Evolutionary conservation across 2,888 invertebrate genomes (phyloP).

Genomic region (Mesorhabditis belari): DNA sequence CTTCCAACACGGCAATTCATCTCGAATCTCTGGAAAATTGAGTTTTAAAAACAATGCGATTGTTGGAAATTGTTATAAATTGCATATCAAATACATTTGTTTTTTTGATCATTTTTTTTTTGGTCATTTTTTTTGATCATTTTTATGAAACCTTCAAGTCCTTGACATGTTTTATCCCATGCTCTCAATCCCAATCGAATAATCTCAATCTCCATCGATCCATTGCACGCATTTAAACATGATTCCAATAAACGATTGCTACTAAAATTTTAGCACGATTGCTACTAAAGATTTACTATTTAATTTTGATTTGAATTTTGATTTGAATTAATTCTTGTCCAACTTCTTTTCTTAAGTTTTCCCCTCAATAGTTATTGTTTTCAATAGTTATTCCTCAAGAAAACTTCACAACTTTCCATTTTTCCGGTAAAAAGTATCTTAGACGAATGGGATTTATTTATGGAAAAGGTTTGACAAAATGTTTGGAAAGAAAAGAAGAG

Average conservation of each 20-base stretch:
- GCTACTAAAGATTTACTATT: too few species aligned
- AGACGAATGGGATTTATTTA: not conserved
- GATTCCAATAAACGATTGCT: not conserved
- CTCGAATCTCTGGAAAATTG: conserved; percentile 16
- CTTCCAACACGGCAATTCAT: conserved; percentile 30
- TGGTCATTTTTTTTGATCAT: too few species aligned
- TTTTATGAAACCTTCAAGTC: not conserved
- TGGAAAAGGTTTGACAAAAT: not conserved
- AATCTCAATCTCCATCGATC: not conserved
- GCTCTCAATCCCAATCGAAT: not conserved
- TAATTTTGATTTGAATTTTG: not conserved
- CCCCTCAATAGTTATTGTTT: too few species aligned
- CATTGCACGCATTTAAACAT: not conserved
- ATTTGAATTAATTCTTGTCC: not conserved
- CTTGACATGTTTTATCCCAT: not conserved
- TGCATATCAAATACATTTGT: too few species aligned
- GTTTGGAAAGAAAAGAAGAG: not conserved
- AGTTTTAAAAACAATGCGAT: not conserved
- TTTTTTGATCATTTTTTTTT: too few species aligned
- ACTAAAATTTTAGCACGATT: not conserved
- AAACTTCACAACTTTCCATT: too few species aligned
- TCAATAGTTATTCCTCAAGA: too few species aligned
- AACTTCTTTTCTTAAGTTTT: not conserved
- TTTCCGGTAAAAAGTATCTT: too few species aligned
- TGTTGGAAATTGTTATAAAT: not conserved